Percentiles rank a stretch among this genome's conserved stretches.
Conservation (phyloP, 1,140 invertebrate species). For the Platorchestia sp. region DNA sequence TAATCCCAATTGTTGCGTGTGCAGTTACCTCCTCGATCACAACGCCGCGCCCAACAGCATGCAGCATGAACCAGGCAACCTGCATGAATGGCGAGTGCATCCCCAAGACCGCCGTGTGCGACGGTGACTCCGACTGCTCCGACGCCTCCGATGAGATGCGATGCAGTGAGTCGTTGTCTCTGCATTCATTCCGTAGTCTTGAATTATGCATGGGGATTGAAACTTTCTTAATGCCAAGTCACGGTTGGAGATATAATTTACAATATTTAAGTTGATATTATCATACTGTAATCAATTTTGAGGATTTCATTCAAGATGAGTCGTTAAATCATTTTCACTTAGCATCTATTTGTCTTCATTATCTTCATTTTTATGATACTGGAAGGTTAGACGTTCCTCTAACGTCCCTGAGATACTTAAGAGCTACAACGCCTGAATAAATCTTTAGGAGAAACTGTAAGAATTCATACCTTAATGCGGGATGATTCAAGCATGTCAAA, state of each 20-base stretch:
- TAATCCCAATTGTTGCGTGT: not conserved
- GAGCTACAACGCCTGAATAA: too few species aligned
- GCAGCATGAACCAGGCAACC: constrained; percentile 85
- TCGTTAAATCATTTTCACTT: not conserved
- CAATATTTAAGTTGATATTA: not conserved
- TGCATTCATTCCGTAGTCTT: not conserved
- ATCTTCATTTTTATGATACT: too few species aligned
- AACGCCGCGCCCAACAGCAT: constrained; percentile 74
- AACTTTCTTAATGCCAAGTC: too few species aligned
- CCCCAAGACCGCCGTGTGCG: constrained; percentile 83
- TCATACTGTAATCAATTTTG: not conserved
- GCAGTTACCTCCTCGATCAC: constrained; percentile 69
- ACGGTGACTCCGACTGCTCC: constrained; percentile 84
- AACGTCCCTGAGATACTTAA: too few species aligned
- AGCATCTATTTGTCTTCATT: not conserved
- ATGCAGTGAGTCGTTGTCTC: constrained; percentile 78
- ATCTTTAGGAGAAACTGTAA: too few species aligned
- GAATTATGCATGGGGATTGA: not conserved
- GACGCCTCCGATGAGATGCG: constrained; percentile 91
- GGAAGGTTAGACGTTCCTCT: too few species aligned
- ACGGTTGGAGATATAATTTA: not conserved
- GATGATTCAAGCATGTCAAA: too few species aligned
- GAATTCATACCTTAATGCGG: too few species aligned
- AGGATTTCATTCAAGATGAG: not conserved
- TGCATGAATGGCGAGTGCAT: constrained; percentile 95